A percentile compares a stretch with the other conserved stretches of the same genome.
Conservation (phyloP, 2,113 vertebrate genomes). For the Phrynosoma platyrhinos region DNA sequence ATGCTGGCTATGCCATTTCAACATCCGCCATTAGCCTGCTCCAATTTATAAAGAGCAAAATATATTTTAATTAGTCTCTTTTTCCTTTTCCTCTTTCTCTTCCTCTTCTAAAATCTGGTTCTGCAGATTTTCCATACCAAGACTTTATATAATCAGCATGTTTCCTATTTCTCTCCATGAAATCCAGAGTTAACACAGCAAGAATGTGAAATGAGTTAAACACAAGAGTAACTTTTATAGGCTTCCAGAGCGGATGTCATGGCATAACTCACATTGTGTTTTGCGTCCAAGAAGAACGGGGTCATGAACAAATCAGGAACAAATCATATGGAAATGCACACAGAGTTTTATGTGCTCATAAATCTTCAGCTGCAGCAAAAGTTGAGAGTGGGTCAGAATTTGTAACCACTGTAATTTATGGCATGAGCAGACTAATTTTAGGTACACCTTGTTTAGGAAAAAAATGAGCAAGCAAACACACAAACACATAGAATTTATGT, state of each 20-base stretch:
- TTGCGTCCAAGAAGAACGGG: conserved; percentile 60
- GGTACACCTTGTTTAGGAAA: conserved; percentile 49
- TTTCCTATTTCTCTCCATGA: conserved; percentile 49
- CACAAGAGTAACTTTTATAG: conserved; percentile 59
- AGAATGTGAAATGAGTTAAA: conserved; percentile 64
- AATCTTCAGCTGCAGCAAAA: conserved; percentile 59
- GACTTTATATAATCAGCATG: too few species aligned
- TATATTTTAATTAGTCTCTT: too few species aligned
- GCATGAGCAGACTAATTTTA: conserved; percentile 61
- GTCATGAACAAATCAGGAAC: conserved; percentile 67
- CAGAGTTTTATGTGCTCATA: conserved; percentile 69
- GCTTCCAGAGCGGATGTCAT: conserved; percentile 65
- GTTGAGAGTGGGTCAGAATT: conserved; percentile 51
- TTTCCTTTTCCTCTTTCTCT: too few species aligned
- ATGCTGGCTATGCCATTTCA: too few species aligned
- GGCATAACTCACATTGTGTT: conserved; percentile 55
- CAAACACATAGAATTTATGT: neutral
- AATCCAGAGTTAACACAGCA: conserved; percentile 57
- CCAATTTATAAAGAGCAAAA: too few species aligned
- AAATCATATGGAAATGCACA: conserved; percentile 72
- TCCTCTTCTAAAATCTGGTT: too few species aligned
- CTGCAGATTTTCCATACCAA: too few species aligned
- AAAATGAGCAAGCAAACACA: conserved; percentile 30
- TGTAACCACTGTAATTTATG: conserved; percentile 59
- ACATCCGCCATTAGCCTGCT: too few species aligned